Percentiles rank a stretch among this genome's conserved stretches.
These are phyloP conservation scores for Drosophila pruinosa DNA, from an alignment of 1,140 invertebrate genomes.

Conservation along the genomic window DNA sequence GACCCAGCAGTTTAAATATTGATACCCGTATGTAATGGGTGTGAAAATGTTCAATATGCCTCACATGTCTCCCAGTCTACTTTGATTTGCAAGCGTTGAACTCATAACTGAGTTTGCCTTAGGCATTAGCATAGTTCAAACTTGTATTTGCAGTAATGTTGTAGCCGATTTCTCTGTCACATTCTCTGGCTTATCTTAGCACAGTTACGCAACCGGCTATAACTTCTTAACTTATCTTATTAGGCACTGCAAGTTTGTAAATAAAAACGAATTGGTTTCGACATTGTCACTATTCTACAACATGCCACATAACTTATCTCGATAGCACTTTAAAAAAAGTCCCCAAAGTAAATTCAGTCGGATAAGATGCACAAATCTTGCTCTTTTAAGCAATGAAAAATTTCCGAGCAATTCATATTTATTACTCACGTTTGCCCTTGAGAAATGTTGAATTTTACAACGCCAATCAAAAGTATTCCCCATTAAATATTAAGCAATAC, in stretches of 20 bases:
- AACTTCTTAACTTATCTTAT: slow-evolving; percentile 16
- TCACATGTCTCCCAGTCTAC: slow-evolving; percentile 30
- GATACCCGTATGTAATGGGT: slow-evolving; percentile 38
- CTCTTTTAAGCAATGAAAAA: neutral
- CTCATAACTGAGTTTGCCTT: slow-evolving; percentile 2
- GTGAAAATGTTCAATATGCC: slow-evolving; percentile 41
- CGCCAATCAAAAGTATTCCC: too few species aligned
- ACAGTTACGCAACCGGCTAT: neutral
- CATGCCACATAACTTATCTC: neutral
- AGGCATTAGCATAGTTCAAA: neutral
- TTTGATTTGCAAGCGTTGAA: neutral
- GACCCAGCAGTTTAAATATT: slow-evolving; percentile 1
- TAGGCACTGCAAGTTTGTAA: neutral
- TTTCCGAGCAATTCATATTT: too few species aligned
- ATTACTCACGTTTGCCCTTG: too few species aligned
- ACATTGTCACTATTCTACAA: neutral
- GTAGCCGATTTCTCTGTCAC: slow-evolving; percentile 2
- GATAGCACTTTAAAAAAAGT: neutral
- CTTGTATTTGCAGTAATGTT: neutral
- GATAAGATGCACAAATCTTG: neutral
- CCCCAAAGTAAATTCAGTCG: neutral
- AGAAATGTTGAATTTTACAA: too few species aligned
- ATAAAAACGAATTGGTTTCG: slow-evolving; percentile 9
- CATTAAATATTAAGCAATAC: too few species aligned
- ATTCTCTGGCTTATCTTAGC: slow-evolving; percentile 15